phyloP scores from a whole-genome alignment of 2,888 invertebrate species.

The Glaucopsyche alexis region DNA sequence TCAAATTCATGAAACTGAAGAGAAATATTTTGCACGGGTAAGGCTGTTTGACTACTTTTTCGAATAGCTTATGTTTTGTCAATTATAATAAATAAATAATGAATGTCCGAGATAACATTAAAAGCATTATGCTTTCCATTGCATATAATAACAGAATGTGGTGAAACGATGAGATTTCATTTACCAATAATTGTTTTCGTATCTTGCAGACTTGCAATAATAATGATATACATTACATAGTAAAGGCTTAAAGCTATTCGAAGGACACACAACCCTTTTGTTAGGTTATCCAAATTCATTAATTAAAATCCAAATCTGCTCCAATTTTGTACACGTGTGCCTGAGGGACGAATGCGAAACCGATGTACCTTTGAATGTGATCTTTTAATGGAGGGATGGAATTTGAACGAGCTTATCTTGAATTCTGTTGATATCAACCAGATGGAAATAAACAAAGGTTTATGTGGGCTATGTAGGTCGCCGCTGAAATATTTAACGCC shows the following conservation, averaged over 20 bases:
- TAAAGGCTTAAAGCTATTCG: not conserved
- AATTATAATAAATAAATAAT: too few species aligned
- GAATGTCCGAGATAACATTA: too few species aligned
- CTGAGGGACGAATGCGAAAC: constrained; percentile 20
- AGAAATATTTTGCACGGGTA: not conserved
- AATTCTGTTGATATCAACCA: constrained; percentile 30
- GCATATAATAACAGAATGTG: too few species aligned
- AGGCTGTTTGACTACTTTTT: not conserved
- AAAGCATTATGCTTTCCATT: too few species aligned
- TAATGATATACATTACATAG: not conserved
- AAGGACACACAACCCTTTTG: not conserved
- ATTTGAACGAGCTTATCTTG: constrained; percentile 28
- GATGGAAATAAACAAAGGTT: constrained; percentile 33
- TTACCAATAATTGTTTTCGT: too few species aligned
- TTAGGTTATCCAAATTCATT: constrained; percentile 14
- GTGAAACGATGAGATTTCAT: too few species aligned
- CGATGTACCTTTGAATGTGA: constrained; percentile 21
- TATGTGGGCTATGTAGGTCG: constrained; percentile 31
- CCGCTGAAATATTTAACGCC: constrained; percentile 34
- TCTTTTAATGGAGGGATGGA: constrained; percentile 29
- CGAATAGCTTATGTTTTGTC: too few species aligned
- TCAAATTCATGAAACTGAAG: constrained; percentile 27
- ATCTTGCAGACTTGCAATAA: too few species aligned
- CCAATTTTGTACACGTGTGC: constrained; percentile 8
- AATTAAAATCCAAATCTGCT: constrained; percentile 16